A percentile compares a stretch with the other conserved stretches of the same genome.
phyloP scores from a whole-genome alignment of 2,113 vertebrate genomes.

The Peromyscus californicus region DNA sequence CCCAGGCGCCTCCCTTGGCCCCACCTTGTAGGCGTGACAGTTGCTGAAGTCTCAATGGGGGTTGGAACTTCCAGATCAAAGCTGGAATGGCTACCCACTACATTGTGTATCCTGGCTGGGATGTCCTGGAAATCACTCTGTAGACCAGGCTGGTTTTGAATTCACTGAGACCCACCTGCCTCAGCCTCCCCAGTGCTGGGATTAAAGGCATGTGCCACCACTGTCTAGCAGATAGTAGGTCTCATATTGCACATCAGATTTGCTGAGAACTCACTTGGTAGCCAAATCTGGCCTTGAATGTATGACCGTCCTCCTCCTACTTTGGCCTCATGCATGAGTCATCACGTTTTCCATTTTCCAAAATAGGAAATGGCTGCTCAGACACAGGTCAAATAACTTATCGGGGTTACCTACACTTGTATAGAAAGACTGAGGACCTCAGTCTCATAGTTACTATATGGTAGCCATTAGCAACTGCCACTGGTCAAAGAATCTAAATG shows the following conservation, averaged over 20 bases:
- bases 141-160: background rate
- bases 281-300: background rate
- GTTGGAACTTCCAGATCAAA: too few relatives aligned
- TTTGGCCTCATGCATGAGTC: background rate
- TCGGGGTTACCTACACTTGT: background rate
- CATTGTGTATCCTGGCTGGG: background rate
- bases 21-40: too few relatives aligned
- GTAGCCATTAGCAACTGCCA: background rate
- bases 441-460: background rate
- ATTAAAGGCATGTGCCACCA: background rate
- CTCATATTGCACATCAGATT: background rate
- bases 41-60: too few relatives aligned
- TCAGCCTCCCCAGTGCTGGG: background rate
- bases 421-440: background rate
- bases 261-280: background rate
- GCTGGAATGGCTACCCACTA: too few relatives aligned
- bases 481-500: background rate
- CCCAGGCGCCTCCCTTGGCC: too few relatives aligned
- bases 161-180: background rate
- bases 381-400: background rate
- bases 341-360: background rate
- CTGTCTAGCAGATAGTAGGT: background rate
- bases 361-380: slow-evolving; percentile 31
- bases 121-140: background rate
- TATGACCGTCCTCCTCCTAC: background rate